Evolutionary conservation across 2,888 invertebrate species (phyloP), one percentile per base, ranked within the genome.

Genomic region (Teleiodes luculella): DNA sequence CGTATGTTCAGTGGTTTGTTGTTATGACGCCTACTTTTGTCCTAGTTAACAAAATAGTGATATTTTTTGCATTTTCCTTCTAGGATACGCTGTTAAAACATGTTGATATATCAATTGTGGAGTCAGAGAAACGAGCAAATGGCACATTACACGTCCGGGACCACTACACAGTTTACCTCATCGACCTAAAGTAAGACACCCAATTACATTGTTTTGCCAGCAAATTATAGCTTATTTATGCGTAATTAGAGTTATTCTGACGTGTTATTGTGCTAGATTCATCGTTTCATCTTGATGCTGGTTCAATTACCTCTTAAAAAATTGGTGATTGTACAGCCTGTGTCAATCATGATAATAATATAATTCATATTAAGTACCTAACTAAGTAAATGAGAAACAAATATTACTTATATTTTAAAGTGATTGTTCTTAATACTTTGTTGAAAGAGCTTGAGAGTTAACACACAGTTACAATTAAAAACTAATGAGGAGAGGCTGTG

Each of bases 101-200:
- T 72, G 92, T 94, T 72, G 95, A 94, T 82, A 94, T 95, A 70
- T 91, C 93, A 56, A 94, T 95, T 57, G 92, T 94, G 45, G 95
- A 95, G 72, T 94, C 95, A 5, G 95, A 95, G 74, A 95, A 95
- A 75, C 90, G 95, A 56, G 93, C 93, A 45, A 95, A 94, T 77
- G 93, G 94, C 39, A 92, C 94, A 8, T 80, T 95, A 48, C 94
- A 95, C 78, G 90, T 95, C 52, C 87, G 94, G 68, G 95, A 95
- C 75, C 94, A 93, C 84, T 94, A 93, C 75, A 95, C 94, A 0
- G 95, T 95, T 36, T 95, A 95, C 83, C 90, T 95, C 74, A 93
- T 95, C 70, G 94, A 95, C 90, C 92, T 94, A 58, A 95, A 94
- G 95, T 95, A 87, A 91, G 92, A 72, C 54, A 35, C 62, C 50